These are phyloP conservation scores for Scyliorhinus canicula DNA, from an alignment of 2,797 vertebrate genomes.

Conservation along the genomic window DNA sequence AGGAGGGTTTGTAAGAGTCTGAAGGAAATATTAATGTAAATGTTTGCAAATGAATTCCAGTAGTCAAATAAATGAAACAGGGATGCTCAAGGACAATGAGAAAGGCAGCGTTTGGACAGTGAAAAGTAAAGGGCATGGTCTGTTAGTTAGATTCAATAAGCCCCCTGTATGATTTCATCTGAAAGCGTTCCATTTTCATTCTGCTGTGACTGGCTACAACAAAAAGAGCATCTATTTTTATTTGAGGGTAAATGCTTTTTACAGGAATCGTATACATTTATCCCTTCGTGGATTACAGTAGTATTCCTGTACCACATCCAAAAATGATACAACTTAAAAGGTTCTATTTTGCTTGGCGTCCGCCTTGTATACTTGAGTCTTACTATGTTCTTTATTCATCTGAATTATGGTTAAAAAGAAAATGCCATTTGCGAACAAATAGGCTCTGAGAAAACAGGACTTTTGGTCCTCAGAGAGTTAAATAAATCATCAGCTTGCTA, in stretches of 20 bases:
- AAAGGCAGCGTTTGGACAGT: neutral
- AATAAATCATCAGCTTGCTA: neutral
- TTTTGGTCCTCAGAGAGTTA: constrained; percentile 10
- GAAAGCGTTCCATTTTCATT: neutral
- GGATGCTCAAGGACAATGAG: neutral
- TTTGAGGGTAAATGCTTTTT: neutral
- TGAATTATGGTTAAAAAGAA: constrained; percentile 1
- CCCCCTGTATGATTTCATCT: neutral
- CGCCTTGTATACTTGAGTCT: neutral
- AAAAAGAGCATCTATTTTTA: neutral
- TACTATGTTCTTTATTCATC: neutral
- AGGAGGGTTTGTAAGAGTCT: neutral
- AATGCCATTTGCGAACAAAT: neutral
- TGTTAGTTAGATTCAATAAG: neutral
- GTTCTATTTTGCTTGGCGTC: constrained; percentile 1
- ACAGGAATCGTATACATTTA: neutral
- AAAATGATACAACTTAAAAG: neutral
- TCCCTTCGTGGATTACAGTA: constrained; percentile 7
- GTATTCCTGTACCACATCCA: neutral
- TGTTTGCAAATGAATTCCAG: constrained; percentile 13
- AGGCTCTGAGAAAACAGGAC: neutral
- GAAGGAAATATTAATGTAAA: constrained; percentile 21
- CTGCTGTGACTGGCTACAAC: neutral
- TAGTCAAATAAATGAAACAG: neutral
- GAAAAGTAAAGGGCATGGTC: neutral